Evolutionary conservation across 1,140 invertebrate genomes (phyloP).

Genomic region (Nymphalis io): DNA sequence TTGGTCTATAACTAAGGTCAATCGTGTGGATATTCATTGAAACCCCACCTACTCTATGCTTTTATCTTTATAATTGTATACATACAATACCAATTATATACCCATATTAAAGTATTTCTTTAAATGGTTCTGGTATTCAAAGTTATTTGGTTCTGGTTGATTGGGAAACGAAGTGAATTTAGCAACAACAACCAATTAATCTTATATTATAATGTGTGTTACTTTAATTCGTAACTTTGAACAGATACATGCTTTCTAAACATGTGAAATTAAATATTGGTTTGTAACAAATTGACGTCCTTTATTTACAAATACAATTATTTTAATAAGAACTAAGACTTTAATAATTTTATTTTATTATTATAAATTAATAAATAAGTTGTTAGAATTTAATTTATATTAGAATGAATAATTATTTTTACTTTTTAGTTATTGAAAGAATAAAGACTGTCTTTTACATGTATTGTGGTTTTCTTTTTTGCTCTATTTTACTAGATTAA

Average conservation of each 20-base stretch:
- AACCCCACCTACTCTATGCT: no score
- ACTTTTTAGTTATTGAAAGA: slow-evolving; percentile 15
- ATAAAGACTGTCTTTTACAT: slow-evolving; percentile 49
- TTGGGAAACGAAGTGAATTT: no score
- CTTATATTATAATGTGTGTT: not conserved
- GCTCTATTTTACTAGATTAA: not conserved
- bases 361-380: not conserved
- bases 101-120: no score
- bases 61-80: no score
- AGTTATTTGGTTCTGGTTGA: no score
- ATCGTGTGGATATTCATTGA: no score
- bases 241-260: not conserved
- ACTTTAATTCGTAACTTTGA: not conserved
- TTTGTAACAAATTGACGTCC: no score
- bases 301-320: no score
- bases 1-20: no score
- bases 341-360: not conserved
- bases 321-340: not conserved
- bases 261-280: not conserved
- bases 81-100: no score
- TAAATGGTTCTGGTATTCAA: no score
- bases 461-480: not conserved
- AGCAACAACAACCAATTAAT: no score
- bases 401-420: not conserved
- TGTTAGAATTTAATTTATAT: not conserved